Evolutionary conservation across 2,113 vertebrate genomes (phyloP).

Genomic region (Chloropsis hardwickii): DNA sequence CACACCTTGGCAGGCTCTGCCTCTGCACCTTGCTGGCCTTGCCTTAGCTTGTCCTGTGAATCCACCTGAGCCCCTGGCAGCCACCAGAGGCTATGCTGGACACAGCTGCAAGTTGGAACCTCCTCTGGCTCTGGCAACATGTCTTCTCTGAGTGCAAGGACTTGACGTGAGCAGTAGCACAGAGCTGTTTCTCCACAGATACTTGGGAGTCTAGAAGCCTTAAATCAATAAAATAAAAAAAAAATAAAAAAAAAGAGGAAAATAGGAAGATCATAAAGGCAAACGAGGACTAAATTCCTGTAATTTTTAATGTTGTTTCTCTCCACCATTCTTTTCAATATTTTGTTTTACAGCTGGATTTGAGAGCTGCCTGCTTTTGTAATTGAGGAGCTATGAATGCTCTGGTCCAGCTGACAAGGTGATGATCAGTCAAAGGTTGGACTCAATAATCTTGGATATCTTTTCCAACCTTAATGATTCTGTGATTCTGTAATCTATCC

Average conservation of each 20-base stretch:
- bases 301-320: not conserved
- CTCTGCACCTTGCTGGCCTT: not conserved
- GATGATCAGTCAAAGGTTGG: not conserved
- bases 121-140: not conserved
- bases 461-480: not conserved
- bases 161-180: not conserved
- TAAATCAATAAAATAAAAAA: not conserved
- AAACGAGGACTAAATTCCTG: not conserved
- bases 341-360: not conserved
- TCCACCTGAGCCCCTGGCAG: not conserved
- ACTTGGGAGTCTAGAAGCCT: not conserved
- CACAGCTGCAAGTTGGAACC: not conserved
- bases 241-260: not conserved
- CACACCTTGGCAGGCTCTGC: not conserved
- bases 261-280: not conserved
- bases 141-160: not conserved
- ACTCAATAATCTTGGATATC: not conserved
- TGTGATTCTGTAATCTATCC: not conserved
- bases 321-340: not conserved
- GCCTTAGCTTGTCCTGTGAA: not conserved
- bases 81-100: not conserved
- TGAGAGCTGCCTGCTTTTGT: not conserved
- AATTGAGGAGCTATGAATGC: not conserved
- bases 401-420: not conserved
- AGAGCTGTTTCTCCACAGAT: not conserved